Evolutionary conservation across 2,797 vertebrate genomes (phyloP), one percentile per base, ranked within the genome.

Genomic region (Myotis pilosus): DNA sequence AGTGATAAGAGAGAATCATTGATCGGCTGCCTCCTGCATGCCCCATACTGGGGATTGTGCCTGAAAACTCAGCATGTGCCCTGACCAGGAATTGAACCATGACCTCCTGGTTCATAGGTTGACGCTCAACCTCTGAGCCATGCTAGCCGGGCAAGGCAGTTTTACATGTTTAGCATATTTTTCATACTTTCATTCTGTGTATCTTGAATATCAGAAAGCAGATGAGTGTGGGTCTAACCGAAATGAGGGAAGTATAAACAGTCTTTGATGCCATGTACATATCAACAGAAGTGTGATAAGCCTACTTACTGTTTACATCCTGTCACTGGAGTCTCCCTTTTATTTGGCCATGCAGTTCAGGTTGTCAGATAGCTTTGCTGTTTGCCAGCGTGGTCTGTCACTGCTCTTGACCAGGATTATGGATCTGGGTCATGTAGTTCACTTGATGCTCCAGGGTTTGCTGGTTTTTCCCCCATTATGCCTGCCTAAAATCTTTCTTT

Each of bases 131-230:
- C 55, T 57, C 22, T 23, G 55, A 25, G 55, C 55, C 55, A 57
- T 57, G 55, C 8, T 25, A 57, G 22, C 55, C 0, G 22, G 55
- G 55, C 55, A 57, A 57, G 55, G 55, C 55, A 62, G 12, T 76
- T 93, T 85, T 80, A 28, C 49, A 11, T 75, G 19, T 36, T 36
- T 76, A 71, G 19, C 17, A 49, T 71, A 20, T 57, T 55, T 22
- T 91, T 82, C 41, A 25, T 92, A 28, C 87, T 87, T 89, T 36
- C 17, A 55, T 81, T 76, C n/a, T 81, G 1, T 36, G n/a, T 79
- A 33, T 83, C 87, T 94, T 68, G n/a, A 87, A 33, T 74, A 74
- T 92, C 72, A 87, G 36, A 89, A 94, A 82, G 49, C 62, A 86
- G 51, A 19, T 76, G 12, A 49, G 33, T 76, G n/a, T 87, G n/a